Conservation (phyloP, 2,113 vertebrate genomes). For the Bos javanicus region DNA sequence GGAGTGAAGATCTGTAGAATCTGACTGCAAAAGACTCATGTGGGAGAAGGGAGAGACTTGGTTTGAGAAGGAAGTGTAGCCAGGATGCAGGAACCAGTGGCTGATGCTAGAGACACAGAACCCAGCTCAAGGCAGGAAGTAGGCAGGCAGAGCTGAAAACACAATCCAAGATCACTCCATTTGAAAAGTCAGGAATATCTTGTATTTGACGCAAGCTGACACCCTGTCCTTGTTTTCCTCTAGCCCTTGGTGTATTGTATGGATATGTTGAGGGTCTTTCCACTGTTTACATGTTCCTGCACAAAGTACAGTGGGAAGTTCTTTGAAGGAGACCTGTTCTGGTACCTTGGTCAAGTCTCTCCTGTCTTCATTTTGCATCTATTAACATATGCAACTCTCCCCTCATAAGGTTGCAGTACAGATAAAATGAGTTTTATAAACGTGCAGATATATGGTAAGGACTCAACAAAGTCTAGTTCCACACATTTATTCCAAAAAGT, state of each 20-base stretch:
- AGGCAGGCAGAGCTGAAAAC: neutral
- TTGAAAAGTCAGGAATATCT: neutral
- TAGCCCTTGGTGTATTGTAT: neutral
- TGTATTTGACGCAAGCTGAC: neutral
- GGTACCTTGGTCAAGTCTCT: neutral
- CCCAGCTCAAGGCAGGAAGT: neutral
- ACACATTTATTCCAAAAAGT: neutral
- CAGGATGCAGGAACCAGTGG: neutral
- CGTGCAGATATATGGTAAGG: neutral
- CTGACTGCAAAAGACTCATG: neutral
- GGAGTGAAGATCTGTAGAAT: neutral
- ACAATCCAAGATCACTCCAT: neutral
- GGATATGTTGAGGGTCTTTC: neutral
- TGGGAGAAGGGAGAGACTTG: neutral
- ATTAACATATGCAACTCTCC: neutral
- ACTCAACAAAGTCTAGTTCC: neutral
- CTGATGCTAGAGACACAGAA: neutral
- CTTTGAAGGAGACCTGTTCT: neutral
- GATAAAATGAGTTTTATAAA: neutral
- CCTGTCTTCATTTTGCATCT: neutral
- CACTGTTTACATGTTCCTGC: neutral
- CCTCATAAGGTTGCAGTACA: neutral
- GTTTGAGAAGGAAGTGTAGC: neutral
- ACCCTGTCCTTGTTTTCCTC: neutral
- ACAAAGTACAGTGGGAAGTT: neutral